Evolutionary conservation across 2,113 vertebrate species (phyloP).

Genomic region (Nibea albiflora): DNA sequence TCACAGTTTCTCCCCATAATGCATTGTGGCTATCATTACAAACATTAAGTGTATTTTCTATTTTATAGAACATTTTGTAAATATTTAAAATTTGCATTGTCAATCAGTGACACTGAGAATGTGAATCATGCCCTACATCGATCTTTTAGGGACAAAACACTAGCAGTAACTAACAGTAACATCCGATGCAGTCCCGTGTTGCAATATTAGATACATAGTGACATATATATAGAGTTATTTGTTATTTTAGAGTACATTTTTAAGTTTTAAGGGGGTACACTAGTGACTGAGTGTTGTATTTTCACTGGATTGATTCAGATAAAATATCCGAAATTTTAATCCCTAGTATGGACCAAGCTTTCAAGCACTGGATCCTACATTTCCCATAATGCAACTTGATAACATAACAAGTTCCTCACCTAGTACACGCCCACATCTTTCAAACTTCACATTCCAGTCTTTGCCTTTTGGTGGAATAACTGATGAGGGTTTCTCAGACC

Average conservation of each 20-base stretch:
- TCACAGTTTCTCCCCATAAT: neutral
- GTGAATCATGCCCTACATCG: neutral
- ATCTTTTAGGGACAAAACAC: neutral
- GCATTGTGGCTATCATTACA: neutral
- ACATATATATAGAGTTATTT: too few species aligned
- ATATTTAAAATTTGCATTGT: neutral
- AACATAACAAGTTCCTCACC: neutral
- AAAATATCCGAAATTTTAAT: neutral
- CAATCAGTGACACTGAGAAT: neutral
- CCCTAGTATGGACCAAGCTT: too few species aligned
- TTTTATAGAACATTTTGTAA: neutral
- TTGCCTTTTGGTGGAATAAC: neutral
- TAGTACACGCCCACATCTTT: neutral
- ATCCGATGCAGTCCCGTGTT: neutral
- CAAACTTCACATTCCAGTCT: neutral
- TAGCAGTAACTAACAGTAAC: too few species aligned
- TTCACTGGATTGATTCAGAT: neutral
- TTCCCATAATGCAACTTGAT: neutral
- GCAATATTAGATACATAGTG: neutral
- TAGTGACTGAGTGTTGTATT: neutral
- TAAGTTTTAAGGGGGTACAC: neutral
- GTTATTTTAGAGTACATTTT: neutral
- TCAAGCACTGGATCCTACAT: conserved; percentile 2
- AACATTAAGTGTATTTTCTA: neutral
- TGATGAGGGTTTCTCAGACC: neutral